Evolutionary conservation across 1,140 invertebrate genomes (phyloP).

Genomic region (Vanessa tameamea): DNA sequence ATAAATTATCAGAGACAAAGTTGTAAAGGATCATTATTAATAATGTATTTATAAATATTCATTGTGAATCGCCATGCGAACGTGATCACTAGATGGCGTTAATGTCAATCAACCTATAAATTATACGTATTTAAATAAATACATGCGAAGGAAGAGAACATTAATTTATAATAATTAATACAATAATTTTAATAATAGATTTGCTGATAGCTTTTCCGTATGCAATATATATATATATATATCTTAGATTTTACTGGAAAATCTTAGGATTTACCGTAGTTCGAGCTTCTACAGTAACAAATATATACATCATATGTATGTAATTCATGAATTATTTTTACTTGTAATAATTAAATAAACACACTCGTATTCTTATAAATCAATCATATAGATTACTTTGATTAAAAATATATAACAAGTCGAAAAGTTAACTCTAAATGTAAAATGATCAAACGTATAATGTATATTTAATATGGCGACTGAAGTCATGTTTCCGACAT

Average conservation of each 20-base stretch:
- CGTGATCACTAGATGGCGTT: conserved; percentile 2
- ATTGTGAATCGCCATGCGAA: not conserved
- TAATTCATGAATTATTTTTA: not conserved
- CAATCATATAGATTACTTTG: no score
- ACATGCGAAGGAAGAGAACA: not conserved
- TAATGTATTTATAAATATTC: not conserved
- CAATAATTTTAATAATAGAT: not conserved
- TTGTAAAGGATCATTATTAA: no score
- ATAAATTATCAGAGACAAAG: no score
- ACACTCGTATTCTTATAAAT: no score
- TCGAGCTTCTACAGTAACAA: not conserved
- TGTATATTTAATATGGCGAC: no score
- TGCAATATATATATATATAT: not conserved
- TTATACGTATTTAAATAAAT: conserved; percentile 1
- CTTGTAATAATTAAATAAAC: no score
- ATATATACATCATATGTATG: no score
- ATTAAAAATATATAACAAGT: no score
- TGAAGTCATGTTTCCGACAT: no score
- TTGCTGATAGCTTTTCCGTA: not conserved
- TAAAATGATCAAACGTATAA: no score
- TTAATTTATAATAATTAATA: not conserved
- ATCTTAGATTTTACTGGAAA: not conserved
- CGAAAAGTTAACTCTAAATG: no score
- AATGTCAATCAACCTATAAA: conserved; percentile 10
- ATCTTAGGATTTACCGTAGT: not conserved